Conservation (phyloP, 2,888 invertebrate genomes). For the Agrilus mali region DNA sequence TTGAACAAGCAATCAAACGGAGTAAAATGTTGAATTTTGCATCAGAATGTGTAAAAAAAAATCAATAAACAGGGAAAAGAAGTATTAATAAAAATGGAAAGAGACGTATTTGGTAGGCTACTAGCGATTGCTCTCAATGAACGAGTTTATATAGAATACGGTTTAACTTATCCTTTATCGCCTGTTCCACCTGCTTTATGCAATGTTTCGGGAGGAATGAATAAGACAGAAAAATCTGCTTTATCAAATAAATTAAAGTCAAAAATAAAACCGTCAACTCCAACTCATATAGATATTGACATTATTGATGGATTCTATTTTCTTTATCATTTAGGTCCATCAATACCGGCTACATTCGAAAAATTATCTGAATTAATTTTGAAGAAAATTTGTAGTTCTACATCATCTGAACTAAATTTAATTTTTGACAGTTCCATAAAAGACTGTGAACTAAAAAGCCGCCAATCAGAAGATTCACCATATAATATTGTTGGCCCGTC, state of each 20-base stretch:
- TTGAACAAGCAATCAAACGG: slow-evolving; percentile 7
- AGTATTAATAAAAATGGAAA: slow-evolving; percentile 20
- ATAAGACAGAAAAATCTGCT: slow-evolving; percentile 6
- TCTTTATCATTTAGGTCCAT: slow-evolving; percentile 3
- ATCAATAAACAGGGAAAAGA: slow-evolving; percentile 15
- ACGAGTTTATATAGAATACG: no score
- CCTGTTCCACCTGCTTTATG: slow-evolving; percentile 5
- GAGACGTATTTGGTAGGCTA: slow-evolving; percentile 16
- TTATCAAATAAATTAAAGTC: slow-evolving; percentile 7
- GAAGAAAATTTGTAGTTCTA: slow-evolving; percentile 3
- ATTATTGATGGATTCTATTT: slow-evolving; percentile 6
- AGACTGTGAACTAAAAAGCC: slow-evolving; percentile 7
- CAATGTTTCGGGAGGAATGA: slow-evolving; percentile 1
- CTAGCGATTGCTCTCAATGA: slow-evolving; percentile 11
- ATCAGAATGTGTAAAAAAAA: no score
- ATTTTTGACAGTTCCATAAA: slow-evolving; percentile 9
- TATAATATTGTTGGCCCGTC: not conserved
- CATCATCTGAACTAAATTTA: slow-evolving; percentile 6
- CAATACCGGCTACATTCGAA: slow-evolving; percentile 6
- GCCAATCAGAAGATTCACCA: not conserved
- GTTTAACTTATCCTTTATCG: slow-evolving; percentile 9
- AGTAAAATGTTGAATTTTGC: slow-evolving; percentile 14
- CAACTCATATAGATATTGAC: slow-evolving; percentile 4
- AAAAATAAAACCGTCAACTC: slow-evolving; percentile 4
- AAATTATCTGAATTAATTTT: slow-evolving; percentile 7